phyloP scores from a whole-genome alignment of 2,797 vertebrate species.

The Galago senegalensis region DNA sequence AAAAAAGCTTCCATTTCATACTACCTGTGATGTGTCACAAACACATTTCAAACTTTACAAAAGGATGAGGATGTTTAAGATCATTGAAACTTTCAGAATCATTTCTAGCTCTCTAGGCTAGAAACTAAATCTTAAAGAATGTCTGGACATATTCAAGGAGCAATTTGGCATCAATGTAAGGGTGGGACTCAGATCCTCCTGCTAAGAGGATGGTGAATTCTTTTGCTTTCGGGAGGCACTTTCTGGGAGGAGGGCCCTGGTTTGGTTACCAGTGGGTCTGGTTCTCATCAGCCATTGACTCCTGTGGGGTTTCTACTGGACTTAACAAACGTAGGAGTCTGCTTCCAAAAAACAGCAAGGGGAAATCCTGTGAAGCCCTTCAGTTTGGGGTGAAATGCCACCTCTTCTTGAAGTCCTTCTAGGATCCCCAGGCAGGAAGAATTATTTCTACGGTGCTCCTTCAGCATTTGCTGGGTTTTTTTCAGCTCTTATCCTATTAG shows the following conservation, averaged over 20 bases:
- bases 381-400: neutral
- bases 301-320: neutral
- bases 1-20: neutral
- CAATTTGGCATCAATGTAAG: neutral
- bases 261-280: neutral
- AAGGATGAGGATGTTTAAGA: conserved; percentile 43
- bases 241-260: neutral
- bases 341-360: neutral
- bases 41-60: neutral
- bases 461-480: neutral
- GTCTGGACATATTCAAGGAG: neutral
- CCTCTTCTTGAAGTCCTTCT: neutral
- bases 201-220: neutral
- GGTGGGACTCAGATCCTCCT: neutral
- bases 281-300: neutral
- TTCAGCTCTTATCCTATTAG: neutral
- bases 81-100: neutral
- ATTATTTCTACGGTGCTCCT: neutral
- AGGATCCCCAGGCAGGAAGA: neutral
- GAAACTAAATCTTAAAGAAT: neutral
- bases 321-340: neutral
- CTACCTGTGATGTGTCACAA: conserved; percentile 67
- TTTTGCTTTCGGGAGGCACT: neutral
- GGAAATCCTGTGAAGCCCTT: neutral
- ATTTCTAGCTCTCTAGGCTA: neutral